These are phyloP conservation scores for Mastomys coucha DNA, from an alignment of 2,113 vertebrate species.

Conservation along the genomic window DNA sequence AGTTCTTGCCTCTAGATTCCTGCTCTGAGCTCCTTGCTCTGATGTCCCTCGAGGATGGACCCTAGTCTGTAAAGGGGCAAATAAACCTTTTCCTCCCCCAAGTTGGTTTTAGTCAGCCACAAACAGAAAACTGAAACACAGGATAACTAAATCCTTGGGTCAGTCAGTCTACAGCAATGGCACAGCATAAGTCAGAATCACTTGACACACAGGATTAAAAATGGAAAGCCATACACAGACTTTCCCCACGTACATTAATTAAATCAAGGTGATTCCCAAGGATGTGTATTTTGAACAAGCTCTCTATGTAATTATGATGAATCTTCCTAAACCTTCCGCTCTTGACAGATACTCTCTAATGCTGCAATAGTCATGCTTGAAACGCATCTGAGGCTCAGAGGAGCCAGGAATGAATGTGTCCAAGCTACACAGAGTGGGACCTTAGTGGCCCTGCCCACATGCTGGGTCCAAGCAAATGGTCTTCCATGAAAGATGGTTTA, in stretches of 20 bases:
- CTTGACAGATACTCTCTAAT: neutral
- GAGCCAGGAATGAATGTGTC: neutral
- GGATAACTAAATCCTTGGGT: neutral
- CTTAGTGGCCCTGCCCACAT: fast-evolving
- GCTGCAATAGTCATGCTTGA: neutral
- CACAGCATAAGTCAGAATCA: neutral
- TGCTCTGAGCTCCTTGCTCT: neutral
- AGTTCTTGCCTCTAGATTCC: neutral
- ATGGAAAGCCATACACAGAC: neutral
- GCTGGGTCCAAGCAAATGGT: neutral
- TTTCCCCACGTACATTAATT: neutral
- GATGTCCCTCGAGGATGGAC: neutral
- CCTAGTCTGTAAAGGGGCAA: neutral
- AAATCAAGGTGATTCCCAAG: neutral
- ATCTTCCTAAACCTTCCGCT: neutral
- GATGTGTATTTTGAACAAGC: neutral
- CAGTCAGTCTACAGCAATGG: neutral
- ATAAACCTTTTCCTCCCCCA: neutral
- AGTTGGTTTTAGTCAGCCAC: neutral
- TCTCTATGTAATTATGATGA: neutral
- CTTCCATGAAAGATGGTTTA: neutral
- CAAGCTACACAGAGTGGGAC: neutral
- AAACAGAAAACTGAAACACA: neutral
- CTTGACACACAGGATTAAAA: neutral
- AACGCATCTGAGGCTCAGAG: neutral